Conservation (phyloP, 1,140 invertebrate genomes). For the Stratiolaelaps scimitus region DNA sequence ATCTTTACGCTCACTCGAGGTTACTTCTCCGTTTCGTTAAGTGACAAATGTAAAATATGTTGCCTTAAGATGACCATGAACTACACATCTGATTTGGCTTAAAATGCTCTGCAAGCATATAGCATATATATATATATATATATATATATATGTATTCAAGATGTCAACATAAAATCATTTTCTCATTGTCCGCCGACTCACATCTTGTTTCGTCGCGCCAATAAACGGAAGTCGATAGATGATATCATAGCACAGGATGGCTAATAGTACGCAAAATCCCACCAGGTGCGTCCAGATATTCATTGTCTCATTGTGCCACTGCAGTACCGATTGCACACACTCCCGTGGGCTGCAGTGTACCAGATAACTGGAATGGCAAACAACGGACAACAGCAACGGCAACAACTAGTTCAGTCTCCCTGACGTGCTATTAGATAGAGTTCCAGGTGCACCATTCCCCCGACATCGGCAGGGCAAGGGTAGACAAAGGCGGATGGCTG, state of each 20-base stretch:
- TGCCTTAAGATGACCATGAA: too few species aligned
- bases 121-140: not conserved
- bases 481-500: too few species aligned
- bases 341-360: slow-evolving; percentile 16
- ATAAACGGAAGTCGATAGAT: slow-evolving; percentile 47
- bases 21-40: too few species aligned
- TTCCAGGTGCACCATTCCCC: too few species aligned
- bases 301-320: slow-evolving; percentile 93
- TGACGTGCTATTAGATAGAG: too few species aligned
- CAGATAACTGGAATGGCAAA: slow-evolving; percentile 4
- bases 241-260: slow-evolving; percentile 65
- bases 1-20: too few species aligned
- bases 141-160: not conserved
- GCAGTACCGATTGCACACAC: slow-evolving; percentile 58
- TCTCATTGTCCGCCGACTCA: not conserved
- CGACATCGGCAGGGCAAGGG: too few species aligned
- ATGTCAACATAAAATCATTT: not conserved
- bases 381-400: too few species aligned
- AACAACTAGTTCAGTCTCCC: too few species aligned
- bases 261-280: slow-evolving; percentile 73
- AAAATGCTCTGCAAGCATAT: not conserved
- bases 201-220: slow-evolving; percentile 35
- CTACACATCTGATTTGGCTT: not conserved
- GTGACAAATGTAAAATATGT: too few species aligned
- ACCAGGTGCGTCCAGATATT: slow-evolving; percentile 94